Evolutionary conservation across 2,888 invertebrate genomes (phyloP), one percentile per base, ranked within the genome.

Genomic region (Punctoribates punctum): DNA sequence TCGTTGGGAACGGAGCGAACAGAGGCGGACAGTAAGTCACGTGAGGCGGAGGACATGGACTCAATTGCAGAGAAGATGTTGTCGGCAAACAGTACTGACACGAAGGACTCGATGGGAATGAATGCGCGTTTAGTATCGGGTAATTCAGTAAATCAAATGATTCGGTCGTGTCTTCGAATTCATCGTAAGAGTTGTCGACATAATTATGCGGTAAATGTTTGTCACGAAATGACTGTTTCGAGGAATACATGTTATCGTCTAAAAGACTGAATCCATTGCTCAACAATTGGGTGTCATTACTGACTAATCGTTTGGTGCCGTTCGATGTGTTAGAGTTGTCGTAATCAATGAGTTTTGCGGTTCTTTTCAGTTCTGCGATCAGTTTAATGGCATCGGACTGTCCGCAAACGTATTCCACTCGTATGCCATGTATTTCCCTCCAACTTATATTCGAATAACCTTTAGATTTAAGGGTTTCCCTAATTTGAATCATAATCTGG

Each of bases 401-500:
- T n/a, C 78, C 77, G 65, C 79, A 79, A 20, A 77, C 65, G 51
- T 80, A 79, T 60, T 79, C 78, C 25, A 77, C 73, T n/a, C 80
- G 72, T 42, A 80, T 75, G 20, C 77, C 73, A 57, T 77, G 73
- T 38, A 80, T 80, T 51, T 80, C 80, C 17, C 67, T 34, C 80
- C 80, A 80, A 15, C 77, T 75, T 46, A 79, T 77, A 27, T 79
- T 77, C n/a, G 73, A 78, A 54, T 62, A 48, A 3, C 38, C 70
- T 34, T 70, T 54, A 8, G 51, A 51, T 75, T 78, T 79, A 3
- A 80, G 42, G 20, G 73, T 72, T 72, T 80, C 79, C 20, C 77
- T 78, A 65, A 80, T 80, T 60, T 80, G 77, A 2, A 80, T 51
- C 79, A 80, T 79, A 13, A 80, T 77, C 88, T 93, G 90, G 82